These are phyloP conservation scores for Coecobrya sp. DNA, from an alignment of 2,888 invertebrate species.

Conservation along the genomic window DNA sequence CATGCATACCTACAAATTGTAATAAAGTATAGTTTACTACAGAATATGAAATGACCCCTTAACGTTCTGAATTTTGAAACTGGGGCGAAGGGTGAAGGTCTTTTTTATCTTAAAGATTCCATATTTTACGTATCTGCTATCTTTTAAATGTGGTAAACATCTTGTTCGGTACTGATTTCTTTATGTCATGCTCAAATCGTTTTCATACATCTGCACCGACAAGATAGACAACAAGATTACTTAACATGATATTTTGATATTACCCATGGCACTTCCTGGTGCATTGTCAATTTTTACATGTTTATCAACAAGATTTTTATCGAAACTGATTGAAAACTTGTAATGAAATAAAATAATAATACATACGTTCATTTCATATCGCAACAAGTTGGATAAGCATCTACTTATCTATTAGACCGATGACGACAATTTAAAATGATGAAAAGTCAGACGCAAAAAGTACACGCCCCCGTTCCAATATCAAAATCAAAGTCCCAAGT, in stretches of 20 bases:
- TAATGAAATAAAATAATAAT: background rate
- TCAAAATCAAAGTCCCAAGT: background rate
- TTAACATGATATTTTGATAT: no score
- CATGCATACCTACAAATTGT: no score
- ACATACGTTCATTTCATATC: no score
- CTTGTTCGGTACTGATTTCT: no score
- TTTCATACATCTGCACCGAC: no score
- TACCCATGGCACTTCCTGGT: no score
- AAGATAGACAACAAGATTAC: no score
- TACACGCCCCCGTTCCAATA: background rate
- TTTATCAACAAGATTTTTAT: no score
- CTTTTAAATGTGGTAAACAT: background rate
- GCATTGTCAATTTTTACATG: no score
- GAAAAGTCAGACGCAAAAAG: background rate
- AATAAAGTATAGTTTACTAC: no score
- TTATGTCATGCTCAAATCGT: no score
- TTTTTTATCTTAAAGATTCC: background rate
- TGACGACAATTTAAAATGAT: background rate
- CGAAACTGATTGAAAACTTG: no score
- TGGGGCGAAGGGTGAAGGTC: slow-evolving; percentile 15
- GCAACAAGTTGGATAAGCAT: background rate
- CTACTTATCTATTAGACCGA: background rate
- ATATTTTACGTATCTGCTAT: background rate
- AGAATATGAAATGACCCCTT: background rate
- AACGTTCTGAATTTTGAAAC: background rate